These are phyloP conservation scores for Zosterops pallidus DNA, from an alignment of 2,113 vertebrate species.

Conservation along the genomic window DNA sequence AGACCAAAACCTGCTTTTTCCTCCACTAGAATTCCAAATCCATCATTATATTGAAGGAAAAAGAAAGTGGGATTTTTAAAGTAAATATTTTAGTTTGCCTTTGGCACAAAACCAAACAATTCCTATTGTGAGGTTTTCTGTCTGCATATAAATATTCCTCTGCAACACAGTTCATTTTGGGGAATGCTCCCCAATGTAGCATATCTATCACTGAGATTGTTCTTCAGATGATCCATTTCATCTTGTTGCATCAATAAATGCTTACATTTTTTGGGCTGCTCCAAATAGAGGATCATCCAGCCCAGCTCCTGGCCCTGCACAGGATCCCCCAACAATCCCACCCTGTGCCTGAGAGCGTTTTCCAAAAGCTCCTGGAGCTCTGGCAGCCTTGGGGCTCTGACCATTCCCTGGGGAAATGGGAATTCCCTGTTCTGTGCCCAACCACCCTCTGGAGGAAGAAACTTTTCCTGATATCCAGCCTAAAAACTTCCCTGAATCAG, in stretches of 20 bases:
- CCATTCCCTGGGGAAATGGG: neutral
- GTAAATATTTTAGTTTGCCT: neutral
- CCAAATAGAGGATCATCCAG: neutral
- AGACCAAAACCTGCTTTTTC: neutral
- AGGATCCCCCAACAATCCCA: neutral
- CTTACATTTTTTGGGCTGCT: neutral
- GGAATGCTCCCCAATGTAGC: neutral
- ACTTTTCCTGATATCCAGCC: neutral
- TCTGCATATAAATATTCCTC: neutral
- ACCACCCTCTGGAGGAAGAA: neutral
- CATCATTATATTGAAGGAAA: neutral
- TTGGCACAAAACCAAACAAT: neutral
- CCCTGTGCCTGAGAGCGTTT: accelerated
- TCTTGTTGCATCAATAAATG: neutral
- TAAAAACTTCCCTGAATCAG: neutral
- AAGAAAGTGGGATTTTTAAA: neutral
- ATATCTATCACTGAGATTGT: neutral
- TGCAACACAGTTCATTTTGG: neutral
- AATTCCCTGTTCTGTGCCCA: neutral
- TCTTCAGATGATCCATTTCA: neutral
- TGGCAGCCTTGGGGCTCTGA: neutral
- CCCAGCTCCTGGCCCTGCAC: neutral
- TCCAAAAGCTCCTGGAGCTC: neutral
- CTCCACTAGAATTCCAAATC: neutral
- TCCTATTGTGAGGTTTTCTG: neutral